Conservation (phyloP, 2,888 invertebrate genomes). For the Atethmia centrago region DNA sequence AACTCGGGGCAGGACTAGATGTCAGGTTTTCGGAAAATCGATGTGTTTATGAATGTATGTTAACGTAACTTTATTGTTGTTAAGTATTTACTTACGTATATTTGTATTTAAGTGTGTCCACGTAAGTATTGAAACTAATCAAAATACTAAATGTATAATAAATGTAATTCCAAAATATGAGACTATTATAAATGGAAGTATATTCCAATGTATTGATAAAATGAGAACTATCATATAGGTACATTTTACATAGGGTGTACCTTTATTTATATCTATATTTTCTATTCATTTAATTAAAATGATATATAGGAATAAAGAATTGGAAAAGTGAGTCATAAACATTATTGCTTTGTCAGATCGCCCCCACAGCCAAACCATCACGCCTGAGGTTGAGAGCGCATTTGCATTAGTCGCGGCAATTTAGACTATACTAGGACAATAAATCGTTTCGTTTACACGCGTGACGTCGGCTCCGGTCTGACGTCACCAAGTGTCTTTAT, state of each 20-base stretch:
- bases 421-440: slow-evolving; percentile 90
- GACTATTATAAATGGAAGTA: slow-evolving; percentile 66
- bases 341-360: slow-evolving; percentile 68
- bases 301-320: slow-evolving; percentile 54
- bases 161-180: slow-evolving; percentile 76
- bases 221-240: slow-evolving; percentile 65
- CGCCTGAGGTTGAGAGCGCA: slow-evolving; percentile 64
- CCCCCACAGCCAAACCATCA: slow-evolving; percentile 62
- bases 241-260: slow-evolving; percentile 62
- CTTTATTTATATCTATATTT: slow-evolving; percentile 66
- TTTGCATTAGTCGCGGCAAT: slow-evolving; percentile 81
- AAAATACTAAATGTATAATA: slow-evolving; percentile 71
- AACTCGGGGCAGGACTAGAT: slow-evolving; percentile 77
- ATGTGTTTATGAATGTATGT: slow-evolving; percentile 79
- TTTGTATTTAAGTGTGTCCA: slow-evolving; percentile 81
- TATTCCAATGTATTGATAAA: slow-evolving; percentile 68
- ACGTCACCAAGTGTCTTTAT: slow-evolving; percentile 68
- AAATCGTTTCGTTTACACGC: slow-evolving; percentile 82
- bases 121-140: slow-evolving; percentile 78
- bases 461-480: slow-evolving; percentile 66
- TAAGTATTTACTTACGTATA: slow-evolving; percentile 84
- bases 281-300: slow-evolving; percentile 65
- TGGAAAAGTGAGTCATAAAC: slow-evolving; percentile 50
- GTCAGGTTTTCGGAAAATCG: slow-evolving; percentile 70
- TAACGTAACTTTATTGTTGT: slow-evolving; percentile 85